Evolutionary conservation across 2,888 invertebrate species (phyloP).

Genomic region (Hedychridium roseum): DNA sequence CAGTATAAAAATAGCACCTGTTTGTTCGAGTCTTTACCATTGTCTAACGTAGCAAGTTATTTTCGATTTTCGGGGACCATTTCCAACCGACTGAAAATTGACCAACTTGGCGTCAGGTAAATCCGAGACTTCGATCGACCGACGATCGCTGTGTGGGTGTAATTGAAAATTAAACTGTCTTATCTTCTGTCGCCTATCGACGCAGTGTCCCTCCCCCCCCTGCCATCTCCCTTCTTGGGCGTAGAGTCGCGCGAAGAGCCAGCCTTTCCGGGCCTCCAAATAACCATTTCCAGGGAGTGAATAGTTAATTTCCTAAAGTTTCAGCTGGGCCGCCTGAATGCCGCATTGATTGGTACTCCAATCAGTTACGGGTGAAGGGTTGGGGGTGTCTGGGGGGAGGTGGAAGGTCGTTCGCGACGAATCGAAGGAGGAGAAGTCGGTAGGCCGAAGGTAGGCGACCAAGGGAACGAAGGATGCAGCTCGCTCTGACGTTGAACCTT

Average conservation of each 20-base stretch:
- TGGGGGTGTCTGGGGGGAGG: constrained; percentile 32
- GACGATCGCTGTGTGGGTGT: constrained; percentile 29
- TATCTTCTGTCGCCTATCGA: constrained; percentile 46
- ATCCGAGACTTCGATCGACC: constrained; percentile 21
- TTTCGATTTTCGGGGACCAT: no score
- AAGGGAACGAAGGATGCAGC: constrained; percentile 41
- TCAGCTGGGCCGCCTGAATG: constrained; percentile 59
- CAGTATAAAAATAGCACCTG: no score
- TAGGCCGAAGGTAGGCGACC: constrained; percentile 28
- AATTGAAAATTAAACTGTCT: constrained; percentile 62
- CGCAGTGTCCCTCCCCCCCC: constrained; percentile 23
- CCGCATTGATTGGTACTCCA: constrained; percentile 63
- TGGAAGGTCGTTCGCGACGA: constrained; percentile 35
- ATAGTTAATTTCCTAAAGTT: constrained; percentile 64
- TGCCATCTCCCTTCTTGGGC: constrained; percentile 13
- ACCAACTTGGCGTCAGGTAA: constrained; percentile 7
- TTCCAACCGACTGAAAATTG: no score
- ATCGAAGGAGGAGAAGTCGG: constrained; percentile 13
- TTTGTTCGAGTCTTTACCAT: no score
- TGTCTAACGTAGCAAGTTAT: no score
- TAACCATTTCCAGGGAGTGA: constrained; percentile 61
- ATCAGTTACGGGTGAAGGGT: constrained; percentile 57
- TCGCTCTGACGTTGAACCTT: constrained; percentile 43
- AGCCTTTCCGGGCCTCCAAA: constrained; percentile 54
- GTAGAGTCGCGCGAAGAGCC: constrained; percentile 38